Base-by-base conservation (phyloP, 2,888 invertebrate species). In the Alsophila aescularia region DNA sequence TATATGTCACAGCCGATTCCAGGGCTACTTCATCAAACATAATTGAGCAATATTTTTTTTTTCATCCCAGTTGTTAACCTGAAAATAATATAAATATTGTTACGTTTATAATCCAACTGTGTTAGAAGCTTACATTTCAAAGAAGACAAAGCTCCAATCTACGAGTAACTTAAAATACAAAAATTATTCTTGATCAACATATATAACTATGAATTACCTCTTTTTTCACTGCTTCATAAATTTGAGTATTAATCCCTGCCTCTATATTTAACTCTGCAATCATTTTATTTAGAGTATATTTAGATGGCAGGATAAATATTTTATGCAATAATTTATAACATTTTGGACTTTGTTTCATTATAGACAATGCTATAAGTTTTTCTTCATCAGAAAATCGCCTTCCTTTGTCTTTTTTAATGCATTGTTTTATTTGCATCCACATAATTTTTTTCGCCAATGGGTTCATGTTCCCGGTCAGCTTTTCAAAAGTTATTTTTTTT, bases 321-420 rank as follows among this genome's bases (percentile, higher is more conserved):
- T n/a, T n/a, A n/a, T n/a, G n/a, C n/a, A n/a, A n/a, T n/a, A n/a
- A n/a, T n/a, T n/a, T n/a, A n/a, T n/a, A n/a, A n/a, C n/a, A n/a
- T n/a, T n/a, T n/a, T n/a, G n/a, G n/a, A n/a, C n/a, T n/a, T n/a
- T n/a, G n/a, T n/a, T n/a, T n/a, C n/a, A n/a, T n/a, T n/a, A n/a
- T 49, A 6, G 44, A 44, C 12, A 49, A 9, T 7, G 54, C 54
- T 8, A 52, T 44, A 0, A 44, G 21, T 16, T 52, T 52, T 29
- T 52, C 45, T 16, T 52, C 27, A 9, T 13, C n/a, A 8, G 44
- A 35, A 10, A 44, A 44, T 24, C 44, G 16, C n/a, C 44, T 6
- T 12, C 34, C 44, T 24, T 35, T 44, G 7, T 34, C 24, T 4
- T 24, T 35, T 36, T 66, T 54, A 52, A 14, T 36, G 15, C 27